Conservation (phyloP, 2,888 invertebrate species). For the Sipha maydis region DNA sequence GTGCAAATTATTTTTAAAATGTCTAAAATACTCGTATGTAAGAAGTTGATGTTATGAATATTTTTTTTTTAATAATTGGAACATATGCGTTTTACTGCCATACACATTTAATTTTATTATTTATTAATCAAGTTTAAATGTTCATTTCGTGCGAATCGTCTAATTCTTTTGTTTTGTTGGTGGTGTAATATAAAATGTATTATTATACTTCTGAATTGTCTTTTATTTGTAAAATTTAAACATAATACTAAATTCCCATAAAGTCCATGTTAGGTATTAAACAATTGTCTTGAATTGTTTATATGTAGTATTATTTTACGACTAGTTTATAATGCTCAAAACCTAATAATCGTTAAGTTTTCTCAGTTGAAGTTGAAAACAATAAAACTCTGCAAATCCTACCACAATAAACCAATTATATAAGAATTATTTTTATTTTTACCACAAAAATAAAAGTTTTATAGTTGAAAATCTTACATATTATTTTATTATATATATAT, state of each 20-base stretch:
- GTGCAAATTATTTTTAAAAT: background rate
- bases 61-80: background rate
- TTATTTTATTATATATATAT: too few relatives aligned
- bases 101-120: background rate
- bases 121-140: background rate
- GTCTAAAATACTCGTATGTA: background rate
- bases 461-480: background rate
- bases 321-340: conserved; percentile 17
- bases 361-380: background rate
- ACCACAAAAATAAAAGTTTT: background rate
- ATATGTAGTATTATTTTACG: conserved; percentile 23
- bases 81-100: background rate
- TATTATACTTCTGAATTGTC: conserved; percentile 40
- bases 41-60: background rate
- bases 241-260: conserved; percentile 21
- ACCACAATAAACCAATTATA: background rate
- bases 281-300: conserved; percentile 31
- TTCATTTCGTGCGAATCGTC: background rate
- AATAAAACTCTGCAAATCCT: conserved; percentile 6
- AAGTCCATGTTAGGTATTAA: background rate
- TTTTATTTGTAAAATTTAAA: conserved; percentile 37
- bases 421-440: background rate
- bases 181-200: background rate
- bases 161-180: background rate
- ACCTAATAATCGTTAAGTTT: conserved; percentile 36